Base-by-base conservation (phyloP, 2,888 invertebrate species). In the Hedya salicella region DNA sequence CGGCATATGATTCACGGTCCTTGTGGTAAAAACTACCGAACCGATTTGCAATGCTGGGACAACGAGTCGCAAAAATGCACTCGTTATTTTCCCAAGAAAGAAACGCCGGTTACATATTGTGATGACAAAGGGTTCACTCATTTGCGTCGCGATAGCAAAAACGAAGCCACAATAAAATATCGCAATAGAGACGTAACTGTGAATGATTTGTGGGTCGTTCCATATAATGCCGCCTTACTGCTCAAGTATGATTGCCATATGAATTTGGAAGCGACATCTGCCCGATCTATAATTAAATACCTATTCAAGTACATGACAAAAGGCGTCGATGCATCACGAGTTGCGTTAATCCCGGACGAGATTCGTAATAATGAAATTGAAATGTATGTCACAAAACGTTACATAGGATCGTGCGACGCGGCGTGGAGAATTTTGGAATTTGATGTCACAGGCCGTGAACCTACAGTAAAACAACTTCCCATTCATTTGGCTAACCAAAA, bases 1-100 rank as follows among this genome's bases (percentile, higher is more conserved):
- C 14, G 11, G 0, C 50, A 50, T 16, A 50, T 50, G 50, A 50
- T 50, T 32, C 50, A 50, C 50, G 50, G 50, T 3, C 30, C 50
- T 4, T 32, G 50, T 4, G 50, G 50, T 11, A 16, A 11, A 1
- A 5, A 16, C 16, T 11, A 50, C 3, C 30, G 50, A 32, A 50
- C 50, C 9, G 50, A 50, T 32, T 9, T 50, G 32, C 50, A 30
- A 9, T 50, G 50, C 11, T 50, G 32, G 16, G 32, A 50, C 9
- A 30, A 13, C 0, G 50, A 32, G n/a, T 14, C 25, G 3, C 14
- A 49, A 13, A 50, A 50, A 32, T 32, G 16, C 16, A 32, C 50
- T 11, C 32, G 50, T 2, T 50, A 50, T 50, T 50, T 50, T 16
- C 52, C 52, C 13, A 13, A 36, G 13, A 52, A 44, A 9, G 16